Base-by-base conservation (phyloP, 2,888 invertebrate species). In the Eupsilia transversa region DNA sequence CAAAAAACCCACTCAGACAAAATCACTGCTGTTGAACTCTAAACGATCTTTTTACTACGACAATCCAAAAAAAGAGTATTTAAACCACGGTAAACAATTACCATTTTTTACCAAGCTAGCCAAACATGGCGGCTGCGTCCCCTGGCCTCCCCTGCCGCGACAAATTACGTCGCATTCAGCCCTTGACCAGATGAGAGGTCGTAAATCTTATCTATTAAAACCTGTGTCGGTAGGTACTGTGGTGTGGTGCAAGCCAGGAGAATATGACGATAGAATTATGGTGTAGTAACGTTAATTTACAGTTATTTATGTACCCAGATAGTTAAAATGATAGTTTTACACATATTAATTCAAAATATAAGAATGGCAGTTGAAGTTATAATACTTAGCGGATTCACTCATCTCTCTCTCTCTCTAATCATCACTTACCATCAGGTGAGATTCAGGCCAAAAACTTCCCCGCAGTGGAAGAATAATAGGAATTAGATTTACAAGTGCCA, bases 121-220 rank as follows among this genome's bases (percentile, higher is more conserved):
- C 72, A 78, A 77, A 89, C 76, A 89, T 88, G 85, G 88, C 90
- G 86, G 68, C 86, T 64, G 77, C 79, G 82, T 83, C 86, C 75
- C 75, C 77, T 64, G 74, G 70, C 57, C 82, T 56, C 86, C 89
- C 86, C 88, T 77, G 86, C 85, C 89, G 89, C 92, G 90, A 93
- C 94, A 94, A 93, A 94, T 94, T 91, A 93, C 91, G 89, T 89
- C 86, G 86, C 86, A 83, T 86, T 87, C 88, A 89, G 89, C 94
- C 94, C 93, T 91, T 93, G 92, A 90, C 94, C 94, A 94, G 94
- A 94, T 94, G 94, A 94, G 93, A 90, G 89, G 88, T 87, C 93
- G 91, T 94, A 94, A 94, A 94, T 94, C 94, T 93, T 91, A 89
- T 90, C 93, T 92, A 94, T 94, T 94, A 93, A 93, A 94, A 92